phyloP scores from a whole-genome alignment of 1,140 invertebrate genomes.

The Camponotus vicinus region DNA sequence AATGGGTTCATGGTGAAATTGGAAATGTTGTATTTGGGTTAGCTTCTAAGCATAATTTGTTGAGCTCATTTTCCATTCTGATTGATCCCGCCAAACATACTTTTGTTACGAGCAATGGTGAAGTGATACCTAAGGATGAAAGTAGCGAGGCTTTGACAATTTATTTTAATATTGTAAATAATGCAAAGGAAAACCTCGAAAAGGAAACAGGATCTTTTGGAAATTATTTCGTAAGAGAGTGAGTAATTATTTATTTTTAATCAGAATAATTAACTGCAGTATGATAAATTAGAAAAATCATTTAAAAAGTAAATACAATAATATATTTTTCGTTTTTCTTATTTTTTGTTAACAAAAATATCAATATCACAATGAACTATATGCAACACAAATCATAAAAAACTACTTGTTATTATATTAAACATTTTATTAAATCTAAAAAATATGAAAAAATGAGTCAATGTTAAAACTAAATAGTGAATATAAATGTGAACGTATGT shows the following conservation, averaged over 20 bases:
- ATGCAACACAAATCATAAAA: background rate
- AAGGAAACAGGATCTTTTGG: conserved; percentile 82
- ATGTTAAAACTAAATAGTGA: too few relatives aligned
- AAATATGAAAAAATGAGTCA: too few relatives aligned
- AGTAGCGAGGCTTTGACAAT: conserved; percentile 72
- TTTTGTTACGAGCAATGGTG: conserved; percentile 81
- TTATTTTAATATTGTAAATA: conserved; percentile 71
- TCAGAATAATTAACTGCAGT: background rate
- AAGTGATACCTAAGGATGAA: conserved; percentile 77
- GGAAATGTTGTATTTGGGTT: conserved; percentile 90
- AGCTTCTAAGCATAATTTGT: conserved; percentile 87
- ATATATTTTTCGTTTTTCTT: background rate
- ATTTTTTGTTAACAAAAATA: conserved; percentile 1
- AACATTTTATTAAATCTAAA: background rate
- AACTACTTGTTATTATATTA: background rate
- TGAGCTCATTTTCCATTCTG: conserved; percentile 80
- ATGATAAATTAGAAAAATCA: background rate
- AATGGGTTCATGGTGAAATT: conserved; percentile 94
- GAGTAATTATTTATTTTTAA: conserved; percentile 63
- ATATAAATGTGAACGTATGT: too few relatives aligned
- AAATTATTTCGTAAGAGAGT: conserved; percentile 84
- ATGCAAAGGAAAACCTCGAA: conserved; percentile 73
- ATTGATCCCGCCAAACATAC: conserved; percentile 75
- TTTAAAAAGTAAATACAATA: background rate
- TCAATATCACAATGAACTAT: background rate